A percentile compares a stretch with the other conserved stretches of the same genome.
These are phyloP conservation scores for Panzeria rudis DNA, from an alignment of 2,888 invertebrate genomes.

Conservation along the genomic window DNA sequence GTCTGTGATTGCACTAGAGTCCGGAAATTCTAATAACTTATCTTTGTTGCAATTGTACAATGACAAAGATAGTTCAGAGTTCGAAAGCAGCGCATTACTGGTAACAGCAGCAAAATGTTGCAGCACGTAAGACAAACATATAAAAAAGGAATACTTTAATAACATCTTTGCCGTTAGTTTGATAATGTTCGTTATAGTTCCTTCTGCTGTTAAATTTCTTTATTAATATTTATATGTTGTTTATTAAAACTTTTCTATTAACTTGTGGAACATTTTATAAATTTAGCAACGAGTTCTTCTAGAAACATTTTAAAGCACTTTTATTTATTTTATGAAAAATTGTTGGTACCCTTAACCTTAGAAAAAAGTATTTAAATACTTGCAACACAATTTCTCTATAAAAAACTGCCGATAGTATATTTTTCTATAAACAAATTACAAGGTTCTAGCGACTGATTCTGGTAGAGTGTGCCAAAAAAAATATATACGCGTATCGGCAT, in stretches of 20 bases:
- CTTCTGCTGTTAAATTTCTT: background rate
- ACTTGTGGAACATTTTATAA: background rate
- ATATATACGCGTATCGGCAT: no score
- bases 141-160: constrained; percentile 1
- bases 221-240: background rate
- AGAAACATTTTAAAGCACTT: background rate
- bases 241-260: background rate
- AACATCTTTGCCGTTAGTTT: constrained; percentile 23
- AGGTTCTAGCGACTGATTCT: no score
- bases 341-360: background rate
- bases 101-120: background rate
- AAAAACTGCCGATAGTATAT: no score
- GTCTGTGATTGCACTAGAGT: constrained; percentile 68
- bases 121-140: background rate
- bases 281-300: background rate
- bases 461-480: no score
- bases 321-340: background rate
- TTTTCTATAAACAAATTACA: no score
- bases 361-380: background rate
- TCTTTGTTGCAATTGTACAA: constrained; percentile 64
- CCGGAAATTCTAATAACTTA: constrained; percentile 61
- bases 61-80: constrained; percentile 12
- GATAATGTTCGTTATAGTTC: background rate
- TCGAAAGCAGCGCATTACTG: background rate
- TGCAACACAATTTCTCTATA: no score